These are phyloP conservation scores for Drosophila melanica DNA, from an alignment of 1,140 invertebrate species.

Conservation along the genomic window DNA sequence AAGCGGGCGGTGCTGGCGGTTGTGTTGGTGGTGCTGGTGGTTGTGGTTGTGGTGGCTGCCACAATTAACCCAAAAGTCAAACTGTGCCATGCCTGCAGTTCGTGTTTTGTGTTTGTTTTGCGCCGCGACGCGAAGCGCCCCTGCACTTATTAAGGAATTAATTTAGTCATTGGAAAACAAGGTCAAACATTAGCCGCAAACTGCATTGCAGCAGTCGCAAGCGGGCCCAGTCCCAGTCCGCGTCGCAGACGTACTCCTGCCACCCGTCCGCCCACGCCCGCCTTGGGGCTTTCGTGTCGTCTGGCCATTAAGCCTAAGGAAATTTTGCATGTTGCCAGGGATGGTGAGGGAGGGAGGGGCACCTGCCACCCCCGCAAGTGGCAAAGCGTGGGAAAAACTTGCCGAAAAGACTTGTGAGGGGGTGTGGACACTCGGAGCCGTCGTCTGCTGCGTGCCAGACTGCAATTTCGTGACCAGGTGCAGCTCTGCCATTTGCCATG, in stretches of 20 bases:
- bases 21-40: background rate
- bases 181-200: slow-evolving; percentile 82
- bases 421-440: slow-evolving; percentile 16
- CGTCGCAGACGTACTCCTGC: background rate
- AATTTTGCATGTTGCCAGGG: slow-evolving; percentile 65
- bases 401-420: slow-evolving; percentile 53
- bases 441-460: slow-evolving; percentile 67
- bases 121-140: slow-evolving; percentile 14
- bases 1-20: background rate
- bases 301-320: slow-evolving; percentile 72
- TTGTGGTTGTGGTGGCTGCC: slow-evolving; percentile 11
- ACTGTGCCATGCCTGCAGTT: slow-evolving; percentile 74
- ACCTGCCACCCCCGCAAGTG: slow-evolving; percentile 36
- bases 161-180: slow-evolving; percentile 82
- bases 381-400: slow-evolving; percentile 75
- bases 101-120: slow-evolving; percentile 63
- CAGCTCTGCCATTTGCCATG: slow-evolving; percentile 45
- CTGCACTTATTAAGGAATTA: slow-evolving; percentile 80
- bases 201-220: slow-evolving; percentile 78
- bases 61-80: slow-evolving; percentile 52
- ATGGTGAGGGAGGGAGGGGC: slow-evolving; percentile 29
- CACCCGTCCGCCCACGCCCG: slow-evolving; percentile 49
- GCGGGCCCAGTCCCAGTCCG: slow-evolving; percentile 12
- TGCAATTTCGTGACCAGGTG: slow-evolving; percentile 71
- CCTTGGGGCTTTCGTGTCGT: slow-evolving; percentile 60